A percentile compares a stretch with the other conserved stretches of the same genome.
These are phyloP conservation scores for Acutogordius australiensis DNA, from an alignment of 2,888 invertebrate species.

Conservation along the genomic window DNA sequence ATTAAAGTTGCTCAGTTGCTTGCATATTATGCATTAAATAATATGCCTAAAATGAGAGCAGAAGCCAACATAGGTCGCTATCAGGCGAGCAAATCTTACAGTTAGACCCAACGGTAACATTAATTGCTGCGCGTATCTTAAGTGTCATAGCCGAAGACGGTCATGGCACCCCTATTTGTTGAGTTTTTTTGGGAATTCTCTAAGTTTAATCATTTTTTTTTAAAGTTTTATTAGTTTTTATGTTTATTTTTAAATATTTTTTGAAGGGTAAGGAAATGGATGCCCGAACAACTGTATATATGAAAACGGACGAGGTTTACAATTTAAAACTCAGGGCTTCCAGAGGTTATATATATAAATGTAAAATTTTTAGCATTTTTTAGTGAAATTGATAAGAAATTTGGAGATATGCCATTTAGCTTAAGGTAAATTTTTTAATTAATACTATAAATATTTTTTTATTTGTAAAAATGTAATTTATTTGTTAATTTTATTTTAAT, in stretches of 20 bases:
- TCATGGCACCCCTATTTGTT: too few species aligned
- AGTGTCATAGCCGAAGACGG: too few species aligned
- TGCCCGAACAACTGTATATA: conserved; percentile 78
- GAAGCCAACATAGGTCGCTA: too few species aligned
- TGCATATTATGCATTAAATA: too few species aligned
- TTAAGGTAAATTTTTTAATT: conserved; percentile 34
- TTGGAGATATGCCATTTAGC: conserved; percentile 88
- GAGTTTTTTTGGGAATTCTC: too few species aligned
- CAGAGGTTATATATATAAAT: conserved; percentile 28
- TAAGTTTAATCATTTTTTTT: too few species aligned
- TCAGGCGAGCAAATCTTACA: too few species aligned
- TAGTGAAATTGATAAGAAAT: conserved; percentile 57
- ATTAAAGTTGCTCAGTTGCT: too few species aligned
- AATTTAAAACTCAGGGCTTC: conserved; percentile 87
- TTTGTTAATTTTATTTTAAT: too few species aligned
- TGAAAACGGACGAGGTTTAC: conserved; percentile 80
- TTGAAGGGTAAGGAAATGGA: conserved; percentile 58
- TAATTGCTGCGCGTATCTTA: too few species aligned
- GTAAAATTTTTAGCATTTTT: conserved; percentile 34
- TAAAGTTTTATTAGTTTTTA: not conserved
- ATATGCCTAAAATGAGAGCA: too few species aligned
- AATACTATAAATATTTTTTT: conserved; percentile 13
- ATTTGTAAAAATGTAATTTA: not conserved
- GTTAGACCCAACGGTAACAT: too few species aligned
- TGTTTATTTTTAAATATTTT: not conserved